A percentile compares a stretch with the other conserved stretches of the same genome.
Evolutionary conservation across 2,797 vertebrate genomes (phyloP).

Genomic region (Ispidina lecontei): DNA sequence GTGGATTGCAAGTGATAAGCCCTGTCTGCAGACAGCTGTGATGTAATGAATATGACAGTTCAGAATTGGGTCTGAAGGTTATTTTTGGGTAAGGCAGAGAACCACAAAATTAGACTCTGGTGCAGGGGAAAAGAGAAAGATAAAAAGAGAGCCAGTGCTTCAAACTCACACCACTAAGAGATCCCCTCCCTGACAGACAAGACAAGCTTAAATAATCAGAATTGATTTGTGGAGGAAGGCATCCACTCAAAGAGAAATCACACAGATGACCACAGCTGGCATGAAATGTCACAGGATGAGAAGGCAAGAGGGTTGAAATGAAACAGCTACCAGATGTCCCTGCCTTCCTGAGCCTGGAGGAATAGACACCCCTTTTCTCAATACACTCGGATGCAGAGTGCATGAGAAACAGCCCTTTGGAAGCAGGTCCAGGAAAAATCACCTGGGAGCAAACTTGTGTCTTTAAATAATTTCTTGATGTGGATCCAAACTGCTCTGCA

Average conservation of each 20-base stretch:
- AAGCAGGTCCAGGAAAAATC: neutral
- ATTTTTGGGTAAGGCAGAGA: conserved; percentile 54
- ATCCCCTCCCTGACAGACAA: conserved; percentile 32
- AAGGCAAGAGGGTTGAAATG: conserved; percentile 8
- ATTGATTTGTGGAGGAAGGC: conserved; percentile 76
- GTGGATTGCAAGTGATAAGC: conserved; percentile 48
- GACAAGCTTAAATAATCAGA: conserved; percentile 73
- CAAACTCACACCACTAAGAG: conserved; percentile 15
- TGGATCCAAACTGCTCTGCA: neutral
- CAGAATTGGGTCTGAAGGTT: conserved; percentile 48
- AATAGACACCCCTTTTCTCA: neutral
- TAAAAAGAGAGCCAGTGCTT: neutral
- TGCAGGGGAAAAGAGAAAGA: neutral
- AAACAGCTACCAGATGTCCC: neutral
- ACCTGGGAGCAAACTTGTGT: neutral
- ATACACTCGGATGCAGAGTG: neutral
- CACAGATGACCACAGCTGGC: conserved; percentile 77
- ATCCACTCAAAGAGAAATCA: conserved; percentile 62
- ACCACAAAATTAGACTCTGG: conserved; percentile 64
- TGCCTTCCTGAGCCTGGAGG: neutral
- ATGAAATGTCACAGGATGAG: conserved; percentile 31
- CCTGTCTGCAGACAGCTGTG: conserved; percentile 47
- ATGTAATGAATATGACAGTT: conserved; percentile 67
- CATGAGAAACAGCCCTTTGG: neutral
- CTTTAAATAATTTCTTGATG: neutral